phyloP scores from a whole-genome alignment of 2,113 vertebrate species.

The Poeciliopsis turrubarensis region DNA sequence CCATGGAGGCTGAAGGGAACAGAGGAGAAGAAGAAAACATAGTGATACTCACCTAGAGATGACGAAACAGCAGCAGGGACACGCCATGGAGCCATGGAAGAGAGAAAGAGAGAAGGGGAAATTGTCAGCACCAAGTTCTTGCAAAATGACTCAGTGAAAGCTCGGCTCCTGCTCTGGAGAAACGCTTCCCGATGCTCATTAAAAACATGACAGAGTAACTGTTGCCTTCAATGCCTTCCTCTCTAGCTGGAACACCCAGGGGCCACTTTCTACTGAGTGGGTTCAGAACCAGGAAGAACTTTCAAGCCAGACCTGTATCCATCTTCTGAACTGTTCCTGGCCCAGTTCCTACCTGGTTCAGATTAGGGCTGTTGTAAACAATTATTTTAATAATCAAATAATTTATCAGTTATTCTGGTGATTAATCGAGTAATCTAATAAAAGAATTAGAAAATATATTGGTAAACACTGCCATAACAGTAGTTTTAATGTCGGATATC shows the following conservation, averaged over 20 bases:
- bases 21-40: neutral
- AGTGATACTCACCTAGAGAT: slow-evolving; percentile 74
- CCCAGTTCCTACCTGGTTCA: neutral
- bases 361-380: neutral
- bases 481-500: too few relatives aligned
- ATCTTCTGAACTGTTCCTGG: too few relatives aligned
- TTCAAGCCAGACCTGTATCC: neutral
- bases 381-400: too few relatives aligned
- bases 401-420: too few relatives aligned
- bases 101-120: slow-evolving; percentile 6
- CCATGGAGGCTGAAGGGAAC: neutral
- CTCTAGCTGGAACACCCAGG: neutral
- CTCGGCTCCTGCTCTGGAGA: slow-evolving; percentile 9
- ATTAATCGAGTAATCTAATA: too few relatives aligned
- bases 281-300: neutral
- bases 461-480: too few relatives aligned
- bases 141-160: slow-evolving; percentile 12
- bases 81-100: slow-evolving; percentile 19
- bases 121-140: slow-evolving; percentile 9
- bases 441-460: too few relatives aligned
- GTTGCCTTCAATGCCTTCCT: slow-evolving; percentile 8
- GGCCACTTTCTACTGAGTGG: neutral
- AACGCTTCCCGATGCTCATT: slow-evolving; percentile 15
- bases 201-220: neutral
- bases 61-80: slow-evolving; percentile 19